A percentile compares a stretch with the other conserved stretches of the same genome.
phyloP scores from a whole-genome alignment of 2,888 invertebrate species.

The Archips crataeganus region DNA sequence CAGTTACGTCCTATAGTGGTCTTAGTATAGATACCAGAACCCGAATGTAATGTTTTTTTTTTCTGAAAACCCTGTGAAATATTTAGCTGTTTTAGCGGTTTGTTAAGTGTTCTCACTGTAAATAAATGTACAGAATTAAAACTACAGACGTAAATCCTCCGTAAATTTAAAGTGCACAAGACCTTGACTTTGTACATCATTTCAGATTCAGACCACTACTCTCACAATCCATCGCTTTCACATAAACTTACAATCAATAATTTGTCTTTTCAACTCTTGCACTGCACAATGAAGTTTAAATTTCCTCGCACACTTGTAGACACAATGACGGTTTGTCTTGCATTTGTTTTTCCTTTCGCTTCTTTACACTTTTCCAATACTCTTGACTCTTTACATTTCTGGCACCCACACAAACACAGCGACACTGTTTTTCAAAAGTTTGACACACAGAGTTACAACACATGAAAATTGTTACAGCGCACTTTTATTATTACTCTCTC shows the following conservation, averaged over 20 bases:
- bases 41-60: constrained; percentile 49
- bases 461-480: constrained; percentile 40
- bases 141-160: constrained; percentile 44
- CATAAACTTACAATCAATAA: constrained; percentile 56
- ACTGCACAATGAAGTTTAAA: constrained; percentile 81
- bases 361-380: constrained; percentile 66
- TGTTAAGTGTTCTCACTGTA: constrained; percentile 39
- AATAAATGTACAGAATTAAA: constrained; percentile 36
- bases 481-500: constrained; percentile 50
- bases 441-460: constrained; percentile 53
- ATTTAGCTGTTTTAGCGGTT: constrained; percentile 43
- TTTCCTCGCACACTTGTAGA: constrained; percentile 74
- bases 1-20: constrained; percentile 52
- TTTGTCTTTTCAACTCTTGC: constrained; percentile 77
- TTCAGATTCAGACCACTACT: constrained; percentile 57
- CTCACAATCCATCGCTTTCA: constrained; percentile 71
- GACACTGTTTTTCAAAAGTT: constrained; percentile 56
- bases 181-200: constrained; percentile 48
- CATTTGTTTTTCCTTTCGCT: constrained; percentile 67
- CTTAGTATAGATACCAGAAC: constrained; percentile 50
- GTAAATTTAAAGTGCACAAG: constrained; percentile 59
- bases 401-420: constrained; percentile 68
- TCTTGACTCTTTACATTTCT: constrained; percentile 63
- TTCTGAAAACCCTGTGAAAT: constrained; percentile 29
- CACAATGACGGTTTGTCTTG: constrained; percentile 70